These are phyloP conservation scores for Euplexia lucipara DNA, from an alignment of 2,888 invertebrate species.

Conservation along the genomic window DNA sequence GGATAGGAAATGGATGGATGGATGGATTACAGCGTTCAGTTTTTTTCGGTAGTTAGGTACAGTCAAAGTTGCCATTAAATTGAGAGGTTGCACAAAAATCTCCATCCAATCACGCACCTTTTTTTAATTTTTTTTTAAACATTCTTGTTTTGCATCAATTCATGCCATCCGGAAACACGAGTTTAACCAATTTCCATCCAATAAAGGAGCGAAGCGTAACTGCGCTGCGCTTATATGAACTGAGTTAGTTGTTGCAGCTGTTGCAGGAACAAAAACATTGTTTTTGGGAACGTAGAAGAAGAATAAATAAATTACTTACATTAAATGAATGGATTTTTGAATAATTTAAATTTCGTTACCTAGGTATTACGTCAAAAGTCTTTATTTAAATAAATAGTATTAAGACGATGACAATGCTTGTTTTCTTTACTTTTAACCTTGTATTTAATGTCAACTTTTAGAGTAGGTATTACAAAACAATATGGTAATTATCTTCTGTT, in stretches of 20 bases:
- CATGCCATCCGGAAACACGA: conserved; percentile 6
- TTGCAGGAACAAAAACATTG: not conserved
- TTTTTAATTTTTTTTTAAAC: conserved; percentile 3
- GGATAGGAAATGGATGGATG: not conserved
- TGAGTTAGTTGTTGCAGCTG: conserved; percentile 2
- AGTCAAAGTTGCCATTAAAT: too few species aligned
- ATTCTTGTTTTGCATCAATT: not conserved
- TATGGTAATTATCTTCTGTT: conserved; percentile 68
- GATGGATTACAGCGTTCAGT: too few species aligned
- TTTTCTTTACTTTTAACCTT: conserved; percentile 18
- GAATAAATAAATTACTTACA: conserved; percentile 6
- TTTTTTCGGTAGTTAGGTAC: too few species aligned
- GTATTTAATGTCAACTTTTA: conserved; percentile 16
- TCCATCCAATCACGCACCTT: not conserved
- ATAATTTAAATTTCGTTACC: conserved; percentile 1
- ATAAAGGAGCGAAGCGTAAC: conserved; percentile 13
- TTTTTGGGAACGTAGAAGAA: conserved; percentile 8
- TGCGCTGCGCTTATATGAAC: not conserved
- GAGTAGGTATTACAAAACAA: conserved; percentile 21
- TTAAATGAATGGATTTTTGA: not conserved
- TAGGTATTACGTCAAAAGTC: conserved; percentile 7
- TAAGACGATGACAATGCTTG: conserved; percentile 9
- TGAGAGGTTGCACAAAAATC: too few species aligned
- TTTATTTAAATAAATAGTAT: conserved; percentile 1
- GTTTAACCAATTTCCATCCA: conserved; percentile 22